A percentile compares a stretch with the other conserved stretches of the same genome.
Evolutionary conservation across 2,113 vertebrate species (phyloP).

Genomic region (Jacana jacana): DNA sequence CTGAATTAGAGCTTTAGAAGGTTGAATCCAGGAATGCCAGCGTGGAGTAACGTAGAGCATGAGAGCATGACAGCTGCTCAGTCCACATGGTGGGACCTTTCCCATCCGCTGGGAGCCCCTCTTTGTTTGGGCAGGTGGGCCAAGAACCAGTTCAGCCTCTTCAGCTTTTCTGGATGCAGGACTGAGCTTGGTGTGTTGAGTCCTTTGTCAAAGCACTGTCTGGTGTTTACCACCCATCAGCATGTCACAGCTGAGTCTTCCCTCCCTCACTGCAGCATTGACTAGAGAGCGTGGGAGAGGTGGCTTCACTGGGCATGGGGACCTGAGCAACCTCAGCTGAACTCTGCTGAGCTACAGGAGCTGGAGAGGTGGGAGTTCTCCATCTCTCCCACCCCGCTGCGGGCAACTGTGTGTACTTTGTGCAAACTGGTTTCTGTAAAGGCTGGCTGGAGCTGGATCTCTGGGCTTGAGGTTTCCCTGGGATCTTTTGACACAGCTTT

Average conservation of each 20-base stretch:
- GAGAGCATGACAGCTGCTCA: background rate
- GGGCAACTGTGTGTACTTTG: background rate
- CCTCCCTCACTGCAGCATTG: background rate
- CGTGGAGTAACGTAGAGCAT: background rate
- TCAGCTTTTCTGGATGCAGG: background rate
- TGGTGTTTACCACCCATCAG: background rate
- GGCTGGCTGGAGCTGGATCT: background rate
- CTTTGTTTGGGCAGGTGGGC: background rate
- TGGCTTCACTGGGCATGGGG: background rate
- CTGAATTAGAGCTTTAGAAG: background rate
- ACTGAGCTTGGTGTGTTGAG: background rate
- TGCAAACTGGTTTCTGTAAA: background rate
- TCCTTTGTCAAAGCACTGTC: background rate
- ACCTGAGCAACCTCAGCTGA: background rate
- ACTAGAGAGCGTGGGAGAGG: background rate
- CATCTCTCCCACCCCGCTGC: accelerated
- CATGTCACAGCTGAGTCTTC: background rate
- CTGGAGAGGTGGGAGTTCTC: background rate
- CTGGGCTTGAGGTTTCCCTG: background rate
- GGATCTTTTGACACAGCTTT: background rate
- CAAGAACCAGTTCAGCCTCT: background rate
- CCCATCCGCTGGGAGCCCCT: background rate
- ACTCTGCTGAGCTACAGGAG: background rate
- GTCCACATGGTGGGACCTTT: too few species aligned
- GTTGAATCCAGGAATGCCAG: background rate